Evolutionary conservation across 2,888 invertebrate species (phyloP).

Genomic region (Cosmorhoe ocellata): DNA sequence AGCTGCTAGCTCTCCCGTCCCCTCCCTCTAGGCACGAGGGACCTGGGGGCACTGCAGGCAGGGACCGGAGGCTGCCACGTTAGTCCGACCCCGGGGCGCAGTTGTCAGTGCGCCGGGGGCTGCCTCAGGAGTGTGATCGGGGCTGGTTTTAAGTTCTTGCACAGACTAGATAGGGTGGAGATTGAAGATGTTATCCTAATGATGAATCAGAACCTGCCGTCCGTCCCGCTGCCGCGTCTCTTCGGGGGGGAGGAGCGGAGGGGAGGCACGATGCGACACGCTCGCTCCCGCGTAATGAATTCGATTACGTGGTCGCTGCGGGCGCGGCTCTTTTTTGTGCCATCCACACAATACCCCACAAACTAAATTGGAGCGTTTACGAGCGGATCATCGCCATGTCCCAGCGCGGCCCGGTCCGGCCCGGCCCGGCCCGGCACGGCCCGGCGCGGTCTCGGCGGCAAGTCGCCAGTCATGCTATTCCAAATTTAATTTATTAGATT

Average conservation of each 20-base stretch:
- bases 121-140: too few relatives aligned
- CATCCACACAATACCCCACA: slow-evolving; percentile 35
- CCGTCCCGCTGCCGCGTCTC: too few relatives aligned
- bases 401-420: too few relatives aligned
- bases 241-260: slow-evolving; percentile 1
- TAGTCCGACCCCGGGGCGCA: slow-evolving; percentile 34
- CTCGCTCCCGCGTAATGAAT: slow-evolving; percentile 48
- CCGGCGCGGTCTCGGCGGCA: slow-evolving; percentile 29
- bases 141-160: too few relatives aligned
- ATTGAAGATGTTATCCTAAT: too few relatives aligned
- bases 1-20: slow-evolving; percentile 28
- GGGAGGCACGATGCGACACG: slow-evolving; percentile 38
- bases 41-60: slow-evolving; percentile 35
- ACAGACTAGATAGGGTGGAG: too few relatives aligned
- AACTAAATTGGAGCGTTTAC: slow-evolving; percentile 47
- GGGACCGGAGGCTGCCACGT: slow-evolving; percentile 43
- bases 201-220: too few relatives aligned
- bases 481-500: slow-evolving; percentile 52
- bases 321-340: not conserved
- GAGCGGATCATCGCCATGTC: slow-evolving; percentile 39
- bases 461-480: slow-evolving; percentile 45
- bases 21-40: slow-evolving; percentile 23
- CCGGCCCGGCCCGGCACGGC: too few relatives aligned
- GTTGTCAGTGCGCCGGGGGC: too few relatives aligned
- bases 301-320: slow-evolving; percentile 41